These are phyloP conservation scores for Eonycteris spelaea DNA, from an alignment of 2,113 vertebrate species.

Conservation along the genomic window DNA sequence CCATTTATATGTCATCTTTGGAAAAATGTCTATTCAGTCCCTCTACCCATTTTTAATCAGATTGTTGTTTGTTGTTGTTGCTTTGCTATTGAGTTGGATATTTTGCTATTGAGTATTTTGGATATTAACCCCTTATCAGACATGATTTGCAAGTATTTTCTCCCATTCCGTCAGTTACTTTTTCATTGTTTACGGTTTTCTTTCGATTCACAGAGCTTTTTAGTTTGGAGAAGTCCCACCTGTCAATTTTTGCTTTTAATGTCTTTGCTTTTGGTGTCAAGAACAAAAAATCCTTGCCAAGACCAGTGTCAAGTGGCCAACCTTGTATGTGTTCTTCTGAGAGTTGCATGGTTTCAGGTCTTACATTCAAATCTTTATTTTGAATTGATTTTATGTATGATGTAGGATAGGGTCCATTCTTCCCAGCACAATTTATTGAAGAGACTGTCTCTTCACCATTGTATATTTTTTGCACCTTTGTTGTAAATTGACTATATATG, in stretches of 20 bases:
- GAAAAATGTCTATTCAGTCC: not conserved
- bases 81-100: not conserved
- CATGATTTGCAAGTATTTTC: not conserved
- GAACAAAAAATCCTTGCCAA: too few species aligned
- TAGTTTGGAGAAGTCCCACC: not conserved
- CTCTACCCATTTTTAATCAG: not conserved
- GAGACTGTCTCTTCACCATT: not conserved
- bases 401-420: not conserved
- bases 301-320: too few species aligned
- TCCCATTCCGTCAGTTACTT: not conserved
- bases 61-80: not conserved
- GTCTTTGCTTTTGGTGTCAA: too few species aligned
- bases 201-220: not conserved
- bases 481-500: not conserved
- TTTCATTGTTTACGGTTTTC: not conserved
- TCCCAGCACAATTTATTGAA: not conserved
- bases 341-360: not conserved
- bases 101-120: not conserved
- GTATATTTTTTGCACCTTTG: not conserved
- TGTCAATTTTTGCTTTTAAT: not conserved
- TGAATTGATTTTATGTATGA: not conserved
- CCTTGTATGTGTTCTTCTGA: not conserved
- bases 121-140: not conserved
- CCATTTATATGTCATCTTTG: too few species aligned
- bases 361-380: too few species aligned